Conservation (phyloP, 1,140 invertebrate species). For the Drosophila sp. region DNA sequence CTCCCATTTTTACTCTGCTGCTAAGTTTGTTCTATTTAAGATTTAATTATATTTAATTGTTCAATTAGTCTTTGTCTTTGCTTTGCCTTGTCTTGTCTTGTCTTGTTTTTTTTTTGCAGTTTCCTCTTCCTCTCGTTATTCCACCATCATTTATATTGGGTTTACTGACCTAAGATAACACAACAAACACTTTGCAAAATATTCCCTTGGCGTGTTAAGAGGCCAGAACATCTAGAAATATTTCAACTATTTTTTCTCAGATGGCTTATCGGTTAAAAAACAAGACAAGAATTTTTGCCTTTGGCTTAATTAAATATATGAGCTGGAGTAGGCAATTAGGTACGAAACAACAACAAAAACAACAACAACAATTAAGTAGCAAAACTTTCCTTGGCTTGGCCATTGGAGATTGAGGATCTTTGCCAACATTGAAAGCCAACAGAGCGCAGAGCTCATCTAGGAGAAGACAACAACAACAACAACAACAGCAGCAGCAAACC, state of each 20-base stretch:
- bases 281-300: conserved; percentile 32
- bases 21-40: conserved; percentile 48
- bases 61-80: conserved; percentile 51
- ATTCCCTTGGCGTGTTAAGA: conserved; percentile 53
- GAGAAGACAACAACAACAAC: conserved; percentile 1
- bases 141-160: conserved; percentile 12
- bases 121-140: background rate
- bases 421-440: conserved; percentile 35
- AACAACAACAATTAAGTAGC: conserved; percentile 30
- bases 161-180: conserved; percentile 52
- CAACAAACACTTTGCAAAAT: conserved; percentile 21
- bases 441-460: conserved; percentile 23
- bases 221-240: conserved; percentile 44
- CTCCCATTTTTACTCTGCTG: conserved; percentile 38
- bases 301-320: conserved; percentile 45
- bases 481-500: background rate
- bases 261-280: conserved; percentile 52
- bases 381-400: background rate
- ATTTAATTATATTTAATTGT: conserved; percentile 63
- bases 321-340: conserved; percentile 35
- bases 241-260: conserved; percentile 53
- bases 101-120: background rate
- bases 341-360: conserved; percentile 14
- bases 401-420: conserved; percentile 32
- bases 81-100: background rate